Base-by-base conservation (phyloP, 2,113 vertebrate genomes). In the Sorex araneus region DNA sequence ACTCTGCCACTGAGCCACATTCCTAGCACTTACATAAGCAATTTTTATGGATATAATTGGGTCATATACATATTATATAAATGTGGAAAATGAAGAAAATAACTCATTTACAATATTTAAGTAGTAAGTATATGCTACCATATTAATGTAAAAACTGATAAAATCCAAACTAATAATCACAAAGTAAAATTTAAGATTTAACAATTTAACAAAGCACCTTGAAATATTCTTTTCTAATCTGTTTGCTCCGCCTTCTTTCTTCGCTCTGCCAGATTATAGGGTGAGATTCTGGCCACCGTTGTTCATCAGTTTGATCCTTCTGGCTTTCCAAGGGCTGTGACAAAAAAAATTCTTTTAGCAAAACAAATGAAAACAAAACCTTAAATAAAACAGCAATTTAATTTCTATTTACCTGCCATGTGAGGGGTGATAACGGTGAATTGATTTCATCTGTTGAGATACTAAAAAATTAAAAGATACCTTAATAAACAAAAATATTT, bases 141-240 rank as follows among this genome's bases (percentile, higher is more conserved):
- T 75, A 69, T 60, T 94, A 90, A 90, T 25, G 25, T 70, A 80
- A 93, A 93, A 92, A 80, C 4, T 82, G 30, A 87, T 47, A 91
- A 69, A 73, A 78, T 54, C 3, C 81, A 93, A 94, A 67, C 34
- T 76, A 92, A 23, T 75, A 76, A 73, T 28, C 84, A 87, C 23
- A 78, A 84, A 89, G 54, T 67, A 77, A 82, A 95, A 43, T 94
- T 87, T 13, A 79, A 71, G 89, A 43, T 36, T 78, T 40, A 40
- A 40, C 7, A 40, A 43, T 36, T 78, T 40, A 40, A 40, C 7
- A 40, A 40, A 73, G 64, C 98, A 99, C 99, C 98, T 99, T 99
- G 45, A 99, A 98, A 97, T 99, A 99, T 18, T 99, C 99, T 97
- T 99, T 99, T 94, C 99, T 98, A 88, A 99, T 98, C 94, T 99